phyloP scores from a whole-genome alignment of 1,140 invertebrate species.

The Monomorium pharaonis region DNA sequence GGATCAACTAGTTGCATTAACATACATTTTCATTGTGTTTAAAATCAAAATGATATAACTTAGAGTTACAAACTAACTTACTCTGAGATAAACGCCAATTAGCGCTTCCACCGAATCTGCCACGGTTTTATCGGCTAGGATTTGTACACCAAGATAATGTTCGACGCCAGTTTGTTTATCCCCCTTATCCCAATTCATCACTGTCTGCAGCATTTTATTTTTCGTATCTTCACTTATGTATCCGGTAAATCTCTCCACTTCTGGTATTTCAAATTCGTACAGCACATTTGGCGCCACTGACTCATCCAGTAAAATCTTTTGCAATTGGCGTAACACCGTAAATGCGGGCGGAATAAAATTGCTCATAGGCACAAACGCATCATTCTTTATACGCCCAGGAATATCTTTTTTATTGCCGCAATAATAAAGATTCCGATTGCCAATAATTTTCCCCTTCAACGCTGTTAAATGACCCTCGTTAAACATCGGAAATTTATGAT shows the following conservation, averaged over 20 bases:
- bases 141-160: slow-evolving; percentile 83
- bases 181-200: slow-evolving; percentile 72
- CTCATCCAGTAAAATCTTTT: slow-evolving; percentile 69
- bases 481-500: slow-evolving; percentile 88
- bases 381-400: slow-evolving; percentile 87
- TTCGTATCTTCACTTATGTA: slow-evolving; percentile 71
- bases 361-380: slow-evolving; percentile 88
- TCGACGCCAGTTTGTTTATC: slow-evolving; percentile 80
- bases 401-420: slow-evolving; percentile 86
- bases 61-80: slow-evolving; percentile 84
- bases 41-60: neutral
- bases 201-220: slow-evolving; percentile 62
- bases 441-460: slow-evolving; percentile 91
- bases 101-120: slow-evolving; percentile 94
- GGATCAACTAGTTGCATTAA: neutral
- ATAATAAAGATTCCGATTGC: slow-evolving; percentile 93
- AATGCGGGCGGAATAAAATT: slow-evolving; percentile 90
- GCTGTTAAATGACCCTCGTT: slow-evolving; percentile 92
- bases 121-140: slow-evolving; percentile 88
- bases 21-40: neutral
- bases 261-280: slow-evolving; percentile 82
- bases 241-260: slow-evolving; percentile 82
- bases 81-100: slow-evolving; percentile 91
- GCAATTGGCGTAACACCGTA: slow-evolving; percentile 66
- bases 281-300: slow-evolving; percentile 82